phyloP scores from a whole-genome alignment of 2,797 vertebrate species.

The Lithobates pipiens region DNA sequence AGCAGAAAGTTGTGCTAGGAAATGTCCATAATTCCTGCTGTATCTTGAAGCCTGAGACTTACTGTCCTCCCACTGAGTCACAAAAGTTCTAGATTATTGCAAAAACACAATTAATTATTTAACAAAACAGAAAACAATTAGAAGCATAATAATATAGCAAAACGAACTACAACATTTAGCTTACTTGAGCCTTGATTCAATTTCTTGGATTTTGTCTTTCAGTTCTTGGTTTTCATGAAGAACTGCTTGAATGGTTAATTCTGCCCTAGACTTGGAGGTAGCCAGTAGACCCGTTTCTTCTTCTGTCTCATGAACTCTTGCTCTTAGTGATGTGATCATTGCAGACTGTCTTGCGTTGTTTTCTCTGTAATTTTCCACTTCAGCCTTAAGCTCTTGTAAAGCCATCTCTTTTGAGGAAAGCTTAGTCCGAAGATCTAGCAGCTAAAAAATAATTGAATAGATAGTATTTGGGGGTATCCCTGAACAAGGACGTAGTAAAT shows the following conservation, averaged over 20 bases:
- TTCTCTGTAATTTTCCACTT: constrained; percentile 76
- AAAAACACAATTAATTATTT: neutral
- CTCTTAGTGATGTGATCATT: constrained; percentile 76
- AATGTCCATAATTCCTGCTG: constrained; percentile 70
- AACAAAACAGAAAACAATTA: neutral
- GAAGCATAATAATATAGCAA: neutral
- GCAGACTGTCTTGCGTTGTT: constrained; percentile 78
- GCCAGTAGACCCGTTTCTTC: constrained; percentile 69
- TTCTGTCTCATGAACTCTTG: constrained; percentile 75
- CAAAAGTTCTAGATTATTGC: constrained; percentile 68
- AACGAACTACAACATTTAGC: constrained; percentile 17
- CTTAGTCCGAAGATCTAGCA: constrained; percentile 74
- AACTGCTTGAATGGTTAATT: constrained; percentile 69
- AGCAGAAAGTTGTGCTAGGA: constrained; percentile 72
- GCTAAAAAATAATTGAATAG: constrained; percentile 64
- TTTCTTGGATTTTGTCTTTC: constrained; percentile 68
- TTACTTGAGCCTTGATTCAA: constrained; percentile 77
- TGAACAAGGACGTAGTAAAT: neutral
- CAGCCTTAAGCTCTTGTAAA: constrained; percentile 76
- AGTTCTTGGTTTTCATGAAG: constrained; percentile 75
- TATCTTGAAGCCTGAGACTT: constrained; percentile 69
- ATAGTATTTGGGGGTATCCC: neutral
- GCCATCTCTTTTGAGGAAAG: constrained; percentile 74
- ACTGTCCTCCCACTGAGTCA: constrained; percentile 72
- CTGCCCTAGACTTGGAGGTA: constrained; percentile 71